Conservation (phyloP, 2,888 invertebrate species). For the Dicyrtoma fusca region DNA sequence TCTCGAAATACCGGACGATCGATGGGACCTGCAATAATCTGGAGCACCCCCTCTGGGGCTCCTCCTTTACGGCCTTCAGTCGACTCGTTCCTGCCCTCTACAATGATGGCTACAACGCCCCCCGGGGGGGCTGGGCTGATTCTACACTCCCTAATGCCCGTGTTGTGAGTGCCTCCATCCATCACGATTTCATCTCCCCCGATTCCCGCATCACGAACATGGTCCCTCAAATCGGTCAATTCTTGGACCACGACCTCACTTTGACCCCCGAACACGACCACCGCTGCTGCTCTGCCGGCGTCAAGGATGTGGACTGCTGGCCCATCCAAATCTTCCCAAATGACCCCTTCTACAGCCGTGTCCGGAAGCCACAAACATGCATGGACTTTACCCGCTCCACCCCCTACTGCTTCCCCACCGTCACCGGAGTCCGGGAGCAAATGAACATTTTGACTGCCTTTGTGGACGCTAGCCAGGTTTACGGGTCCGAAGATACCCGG, state of each 20-base stretch:
- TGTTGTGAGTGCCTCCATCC: constrained; percentile 52
- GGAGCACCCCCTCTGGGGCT: constrained; percentile 49
- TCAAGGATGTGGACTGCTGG: constrained; percentile 48
- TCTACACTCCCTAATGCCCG: constrained; percentile 53
- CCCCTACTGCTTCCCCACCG: constrained; percentile 53
- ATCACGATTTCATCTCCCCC: constrained; percentile 51
- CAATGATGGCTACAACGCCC: constrained; percentile 55
- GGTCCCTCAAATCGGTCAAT: constrained; percentile 56
- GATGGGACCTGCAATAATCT: constrained; percentile 56
- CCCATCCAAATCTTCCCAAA: constrained; percentile 47
- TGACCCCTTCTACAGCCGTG: constrained; percentile 49
- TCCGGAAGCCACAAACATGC: constrained; percentile 42
- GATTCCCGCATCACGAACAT: constrained; percentile 54
- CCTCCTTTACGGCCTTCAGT: constrained; percentile 52
- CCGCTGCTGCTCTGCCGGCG: constrained; percentile 28
- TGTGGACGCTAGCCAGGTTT: constrained; percentile 54
- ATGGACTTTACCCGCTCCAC: constrained; percentile 56
- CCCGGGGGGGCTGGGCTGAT: constrained; percentile 53
- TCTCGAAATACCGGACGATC: constrained; percentile 49
- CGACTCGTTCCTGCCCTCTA: constrained; percentile 54
- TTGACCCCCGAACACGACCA: constrained; percentile 51
- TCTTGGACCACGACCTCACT: constrained; percentile 56
- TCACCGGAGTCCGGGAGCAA: constrained; percentile 53
- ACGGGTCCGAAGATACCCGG: constrained; percentile 52
- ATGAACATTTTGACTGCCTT: constrained; percentile 55